Percentiles rank a stretch among this genome's conserved stretches.
phyloP scores from a whole-genome alignment of 2,113 vertebrate species.

The Catharus minimus region DNA sequence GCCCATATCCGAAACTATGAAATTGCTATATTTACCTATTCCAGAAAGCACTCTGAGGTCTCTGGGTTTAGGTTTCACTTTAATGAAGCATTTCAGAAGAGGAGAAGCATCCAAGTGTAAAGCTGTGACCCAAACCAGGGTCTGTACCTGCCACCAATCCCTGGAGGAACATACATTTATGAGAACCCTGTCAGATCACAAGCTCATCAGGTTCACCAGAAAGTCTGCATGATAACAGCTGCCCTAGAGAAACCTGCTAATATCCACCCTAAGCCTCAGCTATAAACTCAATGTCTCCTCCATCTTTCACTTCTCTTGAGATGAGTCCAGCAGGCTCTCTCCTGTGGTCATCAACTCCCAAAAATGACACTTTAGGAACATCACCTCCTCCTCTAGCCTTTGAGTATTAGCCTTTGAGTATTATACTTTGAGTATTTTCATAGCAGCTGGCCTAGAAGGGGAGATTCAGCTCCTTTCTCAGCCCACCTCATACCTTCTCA shows the following conservation, averaged over 20 bases:
- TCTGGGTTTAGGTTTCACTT: neutral
- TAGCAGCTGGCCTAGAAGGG: neutral
- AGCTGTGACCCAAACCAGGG: neutral
- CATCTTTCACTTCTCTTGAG: neutral
- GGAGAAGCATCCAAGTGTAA: neutral
- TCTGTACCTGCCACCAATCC: neutral
- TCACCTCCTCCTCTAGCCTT: neutral
- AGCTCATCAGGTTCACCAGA: neutral
- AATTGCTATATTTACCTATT: neutral
- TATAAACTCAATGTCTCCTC: neutral
- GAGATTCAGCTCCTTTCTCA: neutral
- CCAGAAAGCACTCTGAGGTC: neutral
- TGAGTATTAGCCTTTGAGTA: neutral
- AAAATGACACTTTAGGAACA: neutral
- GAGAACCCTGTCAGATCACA: neutral
- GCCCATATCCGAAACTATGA: neutral
- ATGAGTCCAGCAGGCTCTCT: neutral
- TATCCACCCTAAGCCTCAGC: neutral
- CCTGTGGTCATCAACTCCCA: neutral
- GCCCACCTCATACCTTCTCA: neutral
- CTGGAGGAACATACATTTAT: neutral
- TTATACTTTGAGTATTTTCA: neutral
- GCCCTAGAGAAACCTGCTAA: neutral
- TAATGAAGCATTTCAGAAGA: neutral
- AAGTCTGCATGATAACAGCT: neutral